A percentile compares a stretch with the other conserved stretches of the same genome.
Evolutionary conservation across 2,797 vertebrate species (phyloP).

Genomic region (Trichosurus vulpecula): DNA sequence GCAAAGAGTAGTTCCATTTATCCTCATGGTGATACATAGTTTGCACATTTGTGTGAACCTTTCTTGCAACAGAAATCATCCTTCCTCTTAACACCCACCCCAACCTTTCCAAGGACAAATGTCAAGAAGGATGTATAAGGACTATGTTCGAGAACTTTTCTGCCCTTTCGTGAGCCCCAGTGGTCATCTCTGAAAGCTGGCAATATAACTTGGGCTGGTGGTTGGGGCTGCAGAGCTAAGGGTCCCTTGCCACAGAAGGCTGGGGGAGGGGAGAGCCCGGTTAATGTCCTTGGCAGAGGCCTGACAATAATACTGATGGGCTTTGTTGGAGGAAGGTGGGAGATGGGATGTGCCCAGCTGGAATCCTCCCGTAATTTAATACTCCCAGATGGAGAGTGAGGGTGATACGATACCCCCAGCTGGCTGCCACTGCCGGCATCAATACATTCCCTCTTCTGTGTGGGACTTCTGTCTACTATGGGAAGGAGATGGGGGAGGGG

Average conservation of each 20-base stretch:
- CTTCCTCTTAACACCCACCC: background rate
- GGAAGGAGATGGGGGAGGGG: slow-evolving; percentile 69
- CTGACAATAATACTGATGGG: background rate
- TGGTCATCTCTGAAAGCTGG: background rate
- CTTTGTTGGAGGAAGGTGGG: slow-evolving; percentile 78
- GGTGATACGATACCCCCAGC: slow-evolving; percentile 81
- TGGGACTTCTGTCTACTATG: slow-evolving; percentile 70
- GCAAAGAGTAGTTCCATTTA: slow-evolving; percentile 20
- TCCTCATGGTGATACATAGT: slow-evolving; percentile 47
- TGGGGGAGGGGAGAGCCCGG: background rate
- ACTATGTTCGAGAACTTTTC: background rate
- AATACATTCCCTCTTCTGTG: slow-evolving; percentile 65
- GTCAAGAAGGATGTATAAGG: background rate
- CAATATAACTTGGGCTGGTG: background rate
- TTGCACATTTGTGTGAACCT: background rate
- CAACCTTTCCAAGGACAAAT: slow-evolving; percentile 32
- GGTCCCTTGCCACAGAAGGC: background rate
- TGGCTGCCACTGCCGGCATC: slow-evolving; percentile 78
- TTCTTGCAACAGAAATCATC: slow-evolving; percentile 43
- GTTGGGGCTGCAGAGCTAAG: background rate
- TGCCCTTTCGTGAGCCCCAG: background rate
- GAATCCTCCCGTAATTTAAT: slow-evolving; percentile 79
- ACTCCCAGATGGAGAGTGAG: slow-evolving; percentile 81
- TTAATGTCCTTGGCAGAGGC: slow-evolving; percentile 60
- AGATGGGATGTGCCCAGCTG: slow-evolving; percentile 80